Base-by-base conservation (phyloP, 1,140 invertebrate species). In the Lethrus apterus region DNA sequence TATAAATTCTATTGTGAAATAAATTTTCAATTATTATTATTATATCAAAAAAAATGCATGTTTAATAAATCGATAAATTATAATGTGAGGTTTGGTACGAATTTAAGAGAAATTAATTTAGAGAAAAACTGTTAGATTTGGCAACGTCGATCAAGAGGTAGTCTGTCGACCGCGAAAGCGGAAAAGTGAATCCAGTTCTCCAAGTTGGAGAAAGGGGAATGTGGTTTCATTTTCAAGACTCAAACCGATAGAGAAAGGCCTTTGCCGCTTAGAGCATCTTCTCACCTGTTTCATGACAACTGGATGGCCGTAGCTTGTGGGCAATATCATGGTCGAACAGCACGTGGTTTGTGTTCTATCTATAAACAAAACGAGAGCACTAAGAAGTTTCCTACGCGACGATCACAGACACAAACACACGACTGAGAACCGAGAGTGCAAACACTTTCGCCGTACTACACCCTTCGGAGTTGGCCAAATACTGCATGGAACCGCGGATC, bases 381-480 rank as follows among this genome's bases (percentile, higher is more conserved):
- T n/a, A 2, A 29, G 26, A 29, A 29, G 13, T n/a, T n/a, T n/a
- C 10, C 13, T 11, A 26, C 5, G n/a, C 5, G n/a, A 26, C 5
- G 24, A 26, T n/a, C 24, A 26, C n/a, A 7, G 24, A 26, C 5
- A 26, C n/a, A n/a, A 26, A 7, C 5, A 7, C 24, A 26, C 24
- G 7, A 7, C 5, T 26, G 24, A 7, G 7, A 26, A 42, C 35
- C 29, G 42, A 35, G 47, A 49, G 19, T 41, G 45, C 23, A 32
- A 48, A 41, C 50, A 52, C 53, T 55, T 55, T 55, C 53, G 52
- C 50, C 46, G 43, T 24, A 24, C 46, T 44, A 36, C 47, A 52
- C 50, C 47, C 48, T 51, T 44, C 33, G 45, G 41, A 48, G 46
- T 42, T 49, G 43, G 46, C 46, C 36, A 46, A 52, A 49, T 46